phyloP scores from a whole-genome alignment of 35 echinoderm and acorn worm genomes.

The Ptychodera flava region DNA sequence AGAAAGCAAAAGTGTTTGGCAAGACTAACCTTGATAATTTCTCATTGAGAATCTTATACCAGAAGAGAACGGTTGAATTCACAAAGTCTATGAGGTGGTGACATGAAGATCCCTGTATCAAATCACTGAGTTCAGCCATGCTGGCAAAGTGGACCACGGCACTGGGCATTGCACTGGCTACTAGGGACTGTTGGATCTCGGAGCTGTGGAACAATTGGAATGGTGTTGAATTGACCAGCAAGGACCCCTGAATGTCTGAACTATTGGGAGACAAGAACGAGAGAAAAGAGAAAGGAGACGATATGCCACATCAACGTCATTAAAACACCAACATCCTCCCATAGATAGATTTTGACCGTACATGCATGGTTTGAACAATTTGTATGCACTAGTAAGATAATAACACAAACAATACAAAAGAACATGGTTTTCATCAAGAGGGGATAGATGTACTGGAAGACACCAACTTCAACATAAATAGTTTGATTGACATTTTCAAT shows the following conservation, averaged over 20 bases:
- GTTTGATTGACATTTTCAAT: too few relatives aligned
- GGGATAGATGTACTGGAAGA: too few relatives aligned
- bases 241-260: constrained; percentile 91
- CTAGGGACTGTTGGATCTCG: constrained; percentile 76
- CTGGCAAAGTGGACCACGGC: constrained; percentile 84
- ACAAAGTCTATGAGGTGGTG: constrained; percentile 74
- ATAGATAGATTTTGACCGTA: too few relatives aligned
- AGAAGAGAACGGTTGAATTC: constrained; percentile 75
- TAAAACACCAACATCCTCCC: background rate
- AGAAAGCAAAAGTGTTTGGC: too few relatives aligned
- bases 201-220: constrained; percentile 87
- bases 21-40: constrained; percentile 92
- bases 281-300: background rate
- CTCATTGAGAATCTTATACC: constrained; percentile 95
- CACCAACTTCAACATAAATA: too few relatives aligned
- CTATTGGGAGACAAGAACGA: constrained; percentile 32
- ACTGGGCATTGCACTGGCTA: constrained; percentile 74
- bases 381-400: background rate
- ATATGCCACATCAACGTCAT: background rate
- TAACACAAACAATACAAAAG: too few relatives aligned
- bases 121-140: constrained; percentile 60
- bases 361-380: background rate
- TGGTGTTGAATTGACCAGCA: constrained; percentile 87
- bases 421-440: too few relatives aligned
- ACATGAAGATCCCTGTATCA: constrained; percentile 69